Conservation (phyloP, 2,113 vertebrate genomes). For the Platysternon megacephalum region DNA sequence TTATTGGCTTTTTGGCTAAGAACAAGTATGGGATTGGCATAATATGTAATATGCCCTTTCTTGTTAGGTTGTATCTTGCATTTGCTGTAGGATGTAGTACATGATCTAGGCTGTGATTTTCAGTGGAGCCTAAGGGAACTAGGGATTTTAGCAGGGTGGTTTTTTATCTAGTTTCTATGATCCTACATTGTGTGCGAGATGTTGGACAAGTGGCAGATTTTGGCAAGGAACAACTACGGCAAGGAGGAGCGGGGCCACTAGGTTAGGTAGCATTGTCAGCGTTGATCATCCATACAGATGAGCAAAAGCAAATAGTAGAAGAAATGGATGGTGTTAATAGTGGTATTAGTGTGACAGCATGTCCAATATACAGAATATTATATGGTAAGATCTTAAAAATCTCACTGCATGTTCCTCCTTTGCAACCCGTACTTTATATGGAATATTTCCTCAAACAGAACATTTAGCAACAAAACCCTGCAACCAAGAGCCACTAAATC, state of each 20-base stretch:
- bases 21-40: fast-evolving
- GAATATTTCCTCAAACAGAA: background rate
- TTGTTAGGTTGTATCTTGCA: background rate
- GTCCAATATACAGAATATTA: background rate
- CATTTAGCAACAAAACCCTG: background rate
- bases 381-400: background rate
- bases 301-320: background rate
- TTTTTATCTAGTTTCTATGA: background rate
- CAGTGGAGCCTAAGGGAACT: background rate
- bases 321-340: background rate
- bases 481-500: background rate
- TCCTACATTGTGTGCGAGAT: background rate
- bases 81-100: background rate
- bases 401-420: background rate
- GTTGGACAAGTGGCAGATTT: background rate
- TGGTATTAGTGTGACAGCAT: background rate
- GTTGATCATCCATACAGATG: background rate
- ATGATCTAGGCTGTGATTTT: background rate
- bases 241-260: background rate
- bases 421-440: background rate
- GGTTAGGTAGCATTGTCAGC: background rate
- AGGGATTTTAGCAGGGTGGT: background rate
- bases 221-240: background rate
- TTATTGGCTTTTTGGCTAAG: background rate
- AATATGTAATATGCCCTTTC: background rate